Evolutionary conservation across 2,113 vertebrate genomes (phyloP).

Genomic region (Cepphus grylle): DNA sequence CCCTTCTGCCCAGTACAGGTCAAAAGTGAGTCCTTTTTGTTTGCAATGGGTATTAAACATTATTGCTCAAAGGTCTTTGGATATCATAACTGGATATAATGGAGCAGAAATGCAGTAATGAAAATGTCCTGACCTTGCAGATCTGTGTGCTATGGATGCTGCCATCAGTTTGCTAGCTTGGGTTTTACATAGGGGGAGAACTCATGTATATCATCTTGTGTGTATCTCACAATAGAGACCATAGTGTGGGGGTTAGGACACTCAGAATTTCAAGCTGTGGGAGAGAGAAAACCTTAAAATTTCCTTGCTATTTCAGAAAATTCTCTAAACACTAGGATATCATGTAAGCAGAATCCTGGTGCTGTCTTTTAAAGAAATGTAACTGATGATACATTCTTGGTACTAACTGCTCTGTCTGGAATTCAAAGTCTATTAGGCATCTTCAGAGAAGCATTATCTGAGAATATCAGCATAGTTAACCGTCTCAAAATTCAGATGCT

Average conservation of each 20-base stretch:
- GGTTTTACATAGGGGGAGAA: background rate
- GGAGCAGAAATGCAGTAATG: background rate
- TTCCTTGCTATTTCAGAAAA: background rate
- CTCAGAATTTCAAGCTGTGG: background rate
- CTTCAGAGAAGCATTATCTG: background rate
- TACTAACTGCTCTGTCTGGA: background rate
- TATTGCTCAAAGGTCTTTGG: background rate
- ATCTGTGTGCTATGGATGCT: background rate
- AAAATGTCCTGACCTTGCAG: background rate
- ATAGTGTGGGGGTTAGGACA: rapidly evolving
- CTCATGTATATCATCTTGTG: background rate
- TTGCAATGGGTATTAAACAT: background rate
- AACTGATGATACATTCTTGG: background rate
- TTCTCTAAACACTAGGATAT: background rate
- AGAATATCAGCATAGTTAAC: background rate
- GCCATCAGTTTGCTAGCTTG: background rate
- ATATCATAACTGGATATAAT: background rate
- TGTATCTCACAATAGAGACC: background rate
- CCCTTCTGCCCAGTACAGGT: background rate
- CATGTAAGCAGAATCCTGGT: background rate
- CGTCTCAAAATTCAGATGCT: background rate
- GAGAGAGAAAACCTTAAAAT: background rate
- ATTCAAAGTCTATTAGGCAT: background rate
- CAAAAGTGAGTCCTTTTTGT: background rate
- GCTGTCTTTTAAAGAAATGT: background rate